Percentiles rank a stretch among this genome's conserved stretches.
These are phyloP conservation scores for Struthio camelus DNA, from an alignment of 2,113 vertebrate species.

Conservation along the genomic window DNA sequence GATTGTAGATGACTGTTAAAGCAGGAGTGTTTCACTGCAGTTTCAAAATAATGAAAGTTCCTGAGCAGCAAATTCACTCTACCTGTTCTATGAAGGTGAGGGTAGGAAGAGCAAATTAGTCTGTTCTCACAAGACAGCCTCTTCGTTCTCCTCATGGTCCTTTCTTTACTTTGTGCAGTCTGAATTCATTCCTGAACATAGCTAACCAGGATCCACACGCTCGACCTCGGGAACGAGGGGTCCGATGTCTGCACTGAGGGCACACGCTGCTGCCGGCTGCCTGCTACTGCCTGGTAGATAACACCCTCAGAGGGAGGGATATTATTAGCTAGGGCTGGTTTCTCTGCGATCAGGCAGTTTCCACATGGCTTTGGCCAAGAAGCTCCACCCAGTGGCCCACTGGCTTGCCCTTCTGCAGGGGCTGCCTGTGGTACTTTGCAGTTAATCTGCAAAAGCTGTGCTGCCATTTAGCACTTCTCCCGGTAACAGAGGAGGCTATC, in stretches of 20 bases:
- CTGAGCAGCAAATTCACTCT: neutral
- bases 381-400: neutral
- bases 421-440: neutral
- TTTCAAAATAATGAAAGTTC: neutral
- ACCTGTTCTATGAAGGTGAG: neutral
- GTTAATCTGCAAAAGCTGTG: neutral
- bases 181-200: neutral
- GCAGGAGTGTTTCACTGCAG: neutral
- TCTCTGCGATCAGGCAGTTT: neutral
- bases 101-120: neutral
- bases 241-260: neutral
- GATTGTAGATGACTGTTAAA: neutral
- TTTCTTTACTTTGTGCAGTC: neutral
- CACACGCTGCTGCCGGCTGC: neutral
- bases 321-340: neutral
- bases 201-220: neutral
- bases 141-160: neutral
- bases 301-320: neutral
- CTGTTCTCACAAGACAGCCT: neutral
- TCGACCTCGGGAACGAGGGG: neutral
- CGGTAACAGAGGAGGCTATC: neutral
- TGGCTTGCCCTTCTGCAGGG: neutral
- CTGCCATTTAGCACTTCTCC: neutral
- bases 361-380: neutral
- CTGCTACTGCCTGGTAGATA: fast-evolving